Evolutionary conservation across 2,797 vertebrate genomes (phyloP), one percentile per base, ranked within the genome.

Genomic region (Tragelaphus eurycerus): DNA sequence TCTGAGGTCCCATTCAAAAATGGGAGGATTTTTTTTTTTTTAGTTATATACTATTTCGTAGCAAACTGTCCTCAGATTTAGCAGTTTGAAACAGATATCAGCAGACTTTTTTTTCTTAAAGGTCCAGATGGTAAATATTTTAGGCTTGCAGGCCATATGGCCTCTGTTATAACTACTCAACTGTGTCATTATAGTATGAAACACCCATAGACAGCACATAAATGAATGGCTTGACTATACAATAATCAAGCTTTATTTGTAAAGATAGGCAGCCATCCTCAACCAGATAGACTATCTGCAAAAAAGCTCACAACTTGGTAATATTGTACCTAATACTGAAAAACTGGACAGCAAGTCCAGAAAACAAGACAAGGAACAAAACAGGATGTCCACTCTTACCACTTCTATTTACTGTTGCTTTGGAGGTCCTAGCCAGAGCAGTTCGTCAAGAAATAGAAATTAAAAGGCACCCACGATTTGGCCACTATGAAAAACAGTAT

Each of bases 191-290:
- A 50, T 29, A 95, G 82, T 29, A 38, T 11, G 81, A 88, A 88
- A 21, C 78, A 90, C 29, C 23, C 67, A 38, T 27, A 62, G 71
- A 71, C 52, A 34, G 43, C 57, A 9, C 50, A 64, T 88, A 93
- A 96, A 59, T 48, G 43, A 94, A 74, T 64, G 27, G 3, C n/a
- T 57, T 62, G 13, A 59, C 82, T 83, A 3, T 64, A 50, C 92
- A 86, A 57, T 74, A 64, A 48, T 92, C 90, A 90, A 83, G 46
- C 81, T 95, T 96, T 89, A 96, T 93, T 95, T 92, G 67, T 23
- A 86, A 87, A 96, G 54, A 52, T n/a, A 85, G 46, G 59, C 38
- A 89, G 38, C 83, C 60, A 67, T 67, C 29, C 23, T 84, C 67
- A 95, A 74, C 15, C 43, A 88, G n/a, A 92, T 31, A 76, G 43